Evolutionary conservation across 2,113 vertebrate genomes (phyloP).

Genomic region (Hipposideros armiger): DNA sequence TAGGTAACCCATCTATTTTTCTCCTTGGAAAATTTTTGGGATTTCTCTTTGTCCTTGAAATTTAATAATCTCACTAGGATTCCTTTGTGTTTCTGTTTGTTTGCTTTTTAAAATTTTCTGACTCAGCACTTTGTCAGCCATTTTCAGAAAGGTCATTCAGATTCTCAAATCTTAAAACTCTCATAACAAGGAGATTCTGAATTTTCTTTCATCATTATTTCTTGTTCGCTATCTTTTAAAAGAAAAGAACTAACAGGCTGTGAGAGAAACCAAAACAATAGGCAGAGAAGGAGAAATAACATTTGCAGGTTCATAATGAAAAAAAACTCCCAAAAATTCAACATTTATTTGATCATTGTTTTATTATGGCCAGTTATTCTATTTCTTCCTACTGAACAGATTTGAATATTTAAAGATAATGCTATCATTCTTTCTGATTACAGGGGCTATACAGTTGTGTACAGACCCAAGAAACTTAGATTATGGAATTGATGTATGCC

Average conservation of each 20-base stretch:
- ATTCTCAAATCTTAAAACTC: conserved; percentile 6
- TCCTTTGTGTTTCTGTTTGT: conserved; percentile 10
- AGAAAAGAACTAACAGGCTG: background rate
- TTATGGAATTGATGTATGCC: conserved; percentile 29
- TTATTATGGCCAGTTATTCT: background rate
- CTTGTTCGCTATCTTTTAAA: background rate
- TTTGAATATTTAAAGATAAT: conserved; percentile 46
- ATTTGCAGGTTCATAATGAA: background rate
- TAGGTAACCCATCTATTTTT: background rate
- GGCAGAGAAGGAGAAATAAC: conserved; percentile 9
- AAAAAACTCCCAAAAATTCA: background rate
- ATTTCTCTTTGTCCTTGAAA: conserved; percentile 32
- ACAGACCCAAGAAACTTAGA: background rate
- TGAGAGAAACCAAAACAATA: conserved; percentile 26
- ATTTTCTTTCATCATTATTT: conserved; percentile 33
- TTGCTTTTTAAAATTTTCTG: conserved; percentile 44
- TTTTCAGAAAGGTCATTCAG: conserved; percentile 46
- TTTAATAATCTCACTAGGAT: conserved; percentile 15
- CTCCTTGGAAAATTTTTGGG: background rate
- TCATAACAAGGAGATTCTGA: conserved; percentile 9
- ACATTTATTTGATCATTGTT: conserved; percentile 1
- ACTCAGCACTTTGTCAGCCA: background rate
- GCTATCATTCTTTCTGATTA: conserved; percentile 34
- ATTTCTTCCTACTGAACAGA: background rate
- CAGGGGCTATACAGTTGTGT: background rate